Conservation (phyloP, 2,888 invertebrate species). For the Gortyna flavago region DNA sequence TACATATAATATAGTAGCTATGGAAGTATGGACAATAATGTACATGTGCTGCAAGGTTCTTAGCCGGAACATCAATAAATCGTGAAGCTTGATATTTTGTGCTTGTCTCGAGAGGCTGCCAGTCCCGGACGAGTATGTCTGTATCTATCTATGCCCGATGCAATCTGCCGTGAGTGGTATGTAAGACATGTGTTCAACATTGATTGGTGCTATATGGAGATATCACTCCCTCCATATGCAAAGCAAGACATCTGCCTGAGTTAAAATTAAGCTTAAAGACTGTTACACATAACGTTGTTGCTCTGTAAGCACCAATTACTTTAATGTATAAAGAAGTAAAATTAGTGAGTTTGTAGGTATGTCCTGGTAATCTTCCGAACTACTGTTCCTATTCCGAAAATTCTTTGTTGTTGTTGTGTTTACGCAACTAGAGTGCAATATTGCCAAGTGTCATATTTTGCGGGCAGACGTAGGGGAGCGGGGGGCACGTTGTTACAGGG, state of each 20-base stretch:
- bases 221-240: conserved; percentile 4
- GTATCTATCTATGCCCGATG: conserved; percentile 53
- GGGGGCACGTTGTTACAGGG: no score
- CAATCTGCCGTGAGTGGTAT: conserved; percentile 49
- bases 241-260: neutral
- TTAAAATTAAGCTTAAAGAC: neutral
- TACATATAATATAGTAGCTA: neutral
- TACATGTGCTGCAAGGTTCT: neutral
- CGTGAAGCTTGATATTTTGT: conserved; percentile 23
- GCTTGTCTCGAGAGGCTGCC: conserved; percentile 50
- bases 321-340: neutral
- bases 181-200: conserved; percentile 32
- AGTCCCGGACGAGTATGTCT: conserved; percentile 32
- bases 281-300: neutral
- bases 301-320: neutral
- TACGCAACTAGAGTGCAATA: neutral
- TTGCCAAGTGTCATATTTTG: neutral
- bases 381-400: neutral
- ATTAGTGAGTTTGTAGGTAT: neutral
- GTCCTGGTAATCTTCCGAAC: neutral
- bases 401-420: no score
- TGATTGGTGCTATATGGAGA: conserved; percentile 24
- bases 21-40: neutral
- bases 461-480: no score
- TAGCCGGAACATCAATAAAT: conserved; percentile 21